Base-by-base conservation (phyloP, 2,888 invertebrate species). In the Fragum fragum region DNA sequence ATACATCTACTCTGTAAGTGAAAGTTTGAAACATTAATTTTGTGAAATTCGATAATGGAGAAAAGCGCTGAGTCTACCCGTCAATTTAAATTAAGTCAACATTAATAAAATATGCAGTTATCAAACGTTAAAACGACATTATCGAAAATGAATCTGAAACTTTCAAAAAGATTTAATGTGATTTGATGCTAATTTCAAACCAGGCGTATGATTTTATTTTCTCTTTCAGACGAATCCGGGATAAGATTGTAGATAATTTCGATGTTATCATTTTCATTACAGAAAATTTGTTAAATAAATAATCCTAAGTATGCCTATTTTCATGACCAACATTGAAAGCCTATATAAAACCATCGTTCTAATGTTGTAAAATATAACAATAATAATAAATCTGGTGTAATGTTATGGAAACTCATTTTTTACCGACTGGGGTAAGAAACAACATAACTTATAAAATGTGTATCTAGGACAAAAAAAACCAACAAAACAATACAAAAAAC, bases 11-110 rank as follows among this genome's bases (percentile, higher is more conserved):
- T n/a, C n/a, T n/a, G n/a, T n/a, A n/a, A n/a, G n/a, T n/a, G n/a
- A n/a, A n/a, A n/a, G n/a, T n/a, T n/a, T n/a, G n/a, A n/a, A n/a
- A n/a, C 32, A 36, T 9, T 6, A 36, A 36, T 9, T 36, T 36
- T 36, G 9, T 9, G 32, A 36, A 36, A 36, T 6, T 36, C 32
- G 32, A 9, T 36, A 36, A 36, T 6, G 47, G 3, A 47, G 47
- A 14, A 47, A 47, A 47, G 2, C 14, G 47, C 47, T 47, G 47
- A 47, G 47, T 47, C n/a, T 47, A 36, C 5, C 47, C 47, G 47
- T 47, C 47, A 47, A 47, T 47, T 47, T 47, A 47, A 47, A 47
- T 47, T 47, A 47, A 47, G 47, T n/a, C 47, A 47, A 47, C 47
- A 47, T 47, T 47, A 47, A 47, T 47, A 47, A 47, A 47, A 47